A percentile compares a stretch with the other conserved stretches of the same genome.
These are phyloP conservation scores for Acomys russatus DNA, from an alignment of 2,797 vertebrate species.

Conservation along the genomic window DNA sequence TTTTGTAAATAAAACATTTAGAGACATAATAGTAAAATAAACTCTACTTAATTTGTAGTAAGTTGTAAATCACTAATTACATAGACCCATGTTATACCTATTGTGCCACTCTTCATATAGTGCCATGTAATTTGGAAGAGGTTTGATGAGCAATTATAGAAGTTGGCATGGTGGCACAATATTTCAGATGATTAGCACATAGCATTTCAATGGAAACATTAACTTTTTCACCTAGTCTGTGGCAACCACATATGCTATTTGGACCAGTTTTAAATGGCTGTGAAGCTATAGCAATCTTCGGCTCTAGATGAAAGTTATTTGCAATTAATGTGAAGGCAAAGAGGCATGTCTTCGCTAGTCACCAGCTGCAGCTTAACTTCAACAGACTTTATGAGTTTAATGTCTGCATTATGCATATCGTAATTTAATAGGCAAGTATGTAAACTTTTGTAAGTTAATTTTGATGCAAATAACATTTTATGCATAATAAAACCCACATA, in stretches of 20 bases:
- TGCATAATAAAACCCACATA: slow-evolving; percentile 21
- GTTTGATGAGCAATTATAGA: slow-evolving; percentile 4
- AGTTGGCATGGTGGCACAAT: background rate
- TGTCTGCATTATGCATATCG: slow-evolving; percentile 32
- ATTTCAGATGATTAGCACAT: slow-evolving; percentile 14
- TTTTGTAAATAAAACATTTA: slow-evolving; percentile 39
- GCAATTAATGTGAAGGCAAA: slow-evolving; percentile 56
- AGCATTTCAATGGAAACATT: slow-evolving; percentile 35
- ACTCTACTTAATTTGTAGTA: background rate
- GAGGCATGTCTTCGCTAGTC: background rate
- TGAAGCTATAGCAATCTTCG: background rate
- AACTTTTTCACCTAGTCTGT: slow-evolving; percentile 38
- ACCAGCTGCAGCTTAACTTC: slow-evolving; percentile 1
- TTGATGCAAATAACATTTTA: slow-evolving; percentile 66
- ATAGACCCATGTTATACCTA: background rate
- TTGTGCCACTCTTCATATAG: background rate
- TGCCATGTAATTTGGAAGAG: background rate
- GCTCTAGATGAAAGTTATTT: slow-evolving; percentile 54
- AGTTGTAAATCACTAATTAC: background rate
- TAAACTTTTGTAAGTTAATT: slow-evolving; percentile 24
- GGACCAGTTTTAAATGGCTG: slow-evolving; percentile 28
- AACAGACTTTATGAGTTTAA: slow-evolving; percentile 24
- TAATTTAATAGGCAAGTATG: slow-evolving; percentile 49
- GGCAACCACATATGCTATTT: slow-evolving; percentile 25
- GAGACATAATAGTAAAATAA: background rate